Conservation (phyloP, 2,113 vertebrate species). For the Eupsittula cactorum region DNA sequence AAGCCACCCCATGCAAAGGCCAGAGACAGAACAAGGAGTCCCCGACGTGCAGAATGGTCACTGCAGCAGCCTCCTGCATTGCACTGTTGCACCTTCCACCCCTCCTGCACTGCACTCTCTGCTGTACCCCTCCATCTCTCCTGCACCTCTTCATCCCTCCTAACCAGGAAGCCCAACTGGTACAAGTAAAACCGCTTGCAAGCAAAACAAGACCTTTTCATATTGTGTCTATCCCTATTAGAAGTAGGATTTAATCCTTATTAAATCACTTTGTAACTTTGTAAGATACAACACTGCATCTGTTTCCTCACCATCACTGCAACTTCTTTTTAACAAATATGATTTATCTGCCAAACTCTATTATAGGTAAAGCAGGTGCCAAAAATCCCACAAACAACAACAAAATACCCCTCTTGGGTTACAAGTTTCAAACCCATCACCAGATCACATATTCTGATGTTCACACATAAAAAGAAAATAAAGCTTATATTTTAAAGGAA, state of each 20-base stretch:
- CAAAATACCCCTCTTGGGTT: not conserved
- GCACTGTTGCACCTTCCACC: not conserved
- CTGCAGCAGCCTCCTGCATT: not conserved
- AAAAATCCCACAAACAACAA: not conserved
- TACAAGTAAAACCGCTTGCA: not conserved
- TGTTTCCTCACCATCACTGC: not conserved
- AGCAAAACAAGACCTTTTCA: not conserved
- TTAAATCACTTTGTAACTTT: not conserved
- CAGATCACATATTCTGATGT: not conserved
- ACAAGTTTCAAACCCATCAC: not conserved
- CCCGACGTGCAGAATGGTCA: accelerated
- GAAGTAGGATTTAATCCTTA: not conserved
- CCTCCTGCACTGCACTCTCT: not conserved
- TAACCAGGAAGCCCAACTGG: accelerated
- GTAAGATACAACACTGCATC: not conserved
- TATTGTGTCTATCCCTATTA: not conserved
- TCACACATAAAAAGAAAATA: not conserved
- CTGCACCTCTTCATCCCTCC: not conserved
- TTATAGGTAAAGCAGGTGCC: not conserved
- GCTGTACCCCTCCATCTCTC: not conserved
- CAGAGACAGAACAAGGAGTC: accelerated
- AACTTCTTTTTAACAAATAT: not conserved
- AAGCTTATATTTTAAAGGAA: not conserved
- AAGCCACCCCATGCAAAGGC: accelerated
- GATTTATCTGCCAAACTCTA: not conserved